Evolutionary conservation across 2,113 vertebrate genomes (phyloP).

Genomic region (Dinomys branickii): DNA sequence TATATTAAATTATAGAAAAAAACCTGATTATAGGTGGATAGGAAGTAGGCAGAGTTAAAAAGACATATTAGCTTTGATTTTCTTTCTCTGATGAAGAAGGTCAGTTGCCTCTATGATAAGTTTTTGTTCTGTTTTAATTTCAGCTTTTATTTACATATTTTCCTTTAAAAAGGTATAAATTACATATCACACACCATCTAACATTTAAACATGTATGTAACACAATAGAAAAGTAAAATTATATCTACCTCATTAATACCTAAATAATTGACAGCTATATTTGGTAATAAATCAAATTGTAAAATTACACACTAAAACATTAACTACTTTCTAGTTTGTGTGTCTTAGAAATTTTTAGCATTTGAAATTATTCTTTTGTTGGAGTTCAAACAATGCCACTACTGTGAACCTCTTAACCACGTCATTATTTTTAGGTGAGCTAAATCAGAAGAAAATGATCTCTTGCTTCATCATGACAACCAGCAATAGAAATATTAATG

Average conservation of each 20-base stretch:
- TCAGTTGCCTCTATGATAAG: neutral
- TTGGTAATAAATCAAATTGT: neutral
- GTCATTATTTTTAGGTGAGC: neutral
- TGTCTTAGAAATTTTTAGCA: conserved; percentile 16
- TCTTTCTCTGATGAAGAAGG: neutral
- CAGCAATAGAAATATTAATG: neutral
- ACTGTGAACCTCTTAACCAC: neutral
- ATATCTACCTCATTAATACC: neutral
- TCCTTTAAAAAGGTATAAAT: conserved; percentile 19
- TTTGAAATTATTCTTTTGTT: neutral
- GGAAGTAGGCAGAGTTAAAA: neutral
- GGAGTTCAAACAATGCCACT: neutral
- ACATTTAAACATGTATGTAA: neutral
- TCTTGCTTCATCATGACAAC: neutral
- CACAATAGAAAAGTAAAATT: conserved; percentile 20
- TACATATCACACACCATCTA: neutral
- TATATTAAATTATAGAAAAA: conserved; percentile 75
- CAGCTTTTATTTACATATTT: neutral
- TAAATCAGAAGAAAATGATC: neutral
- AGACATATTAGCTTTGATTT: neutral
- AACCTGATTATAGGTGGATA: neutral
- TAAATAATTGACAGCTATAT: neutral
- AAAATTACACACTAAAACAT: neutral
- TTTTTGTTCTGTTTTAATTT: conserved; percentile 39
- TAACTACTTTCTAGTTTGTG: neutral